Evolutionary conservation across 2,797 vertebrate species (phyloP), one percentile per base, ranked within the genome.

Genomic region (Squalus acanthias): DNA sequence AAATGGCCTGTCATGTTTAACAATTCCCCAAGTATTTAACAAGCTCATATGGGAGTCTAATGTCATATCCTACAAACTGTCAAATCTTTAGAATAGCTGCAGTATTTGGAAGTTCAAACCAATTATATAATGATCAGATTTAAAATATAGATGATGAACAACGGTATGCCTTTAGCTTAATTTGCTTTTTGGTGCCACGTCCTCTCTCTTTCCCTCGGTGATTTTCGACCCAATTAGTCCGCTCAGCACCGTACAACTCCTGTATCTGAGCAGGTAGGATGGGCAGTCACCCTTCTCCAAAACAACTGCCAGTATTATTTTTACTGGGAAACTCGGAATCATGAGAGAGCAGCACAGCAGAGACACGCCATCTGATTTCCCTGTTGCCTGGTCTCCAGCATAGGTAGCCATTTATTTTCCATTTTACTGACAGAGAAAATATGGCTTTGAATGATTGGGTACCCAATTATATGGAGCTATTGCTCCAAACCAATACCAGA

Each of bases 321-420:
- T 22, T 22, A 15, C 15, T 6, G 39, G 39, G 20, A 85, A 85
- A 85, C 17, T 65, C 67, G 63, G 6, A 63, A 93, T 82, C 24
- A 46, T 15, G 33, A 5, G 8, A 57, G 7, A 76, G 22, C 24
- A 76, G 26, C 15, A 69, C 76, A 69, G 96, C 26, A 33, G 46
- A 57, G 20, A 69, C 85, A 67, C 7, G 33, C 13, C 6, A 67
- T 39, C 63, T 39, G 63, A 92, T 29, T 92, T 65, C 57, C 53
- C 46, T 60, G 2, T 6, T 88, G 50, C 46, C 10, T 88, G 53
- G 85, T 88, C 57, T 95, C 96, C 96, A 74, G 96, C 96, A 96
- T 96, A 96, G 96, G 95, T 96, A 97, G 96, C 63, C 60, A 87
- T 50, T 15, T 53, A 65, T 76, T 82, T 60, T 96, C 15, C 8